These are phyloP conservation scores for Heliothis peltigera DNA, from an alignment of 2,888 invertebrate species.

Conservation along the genomic window DNA sequence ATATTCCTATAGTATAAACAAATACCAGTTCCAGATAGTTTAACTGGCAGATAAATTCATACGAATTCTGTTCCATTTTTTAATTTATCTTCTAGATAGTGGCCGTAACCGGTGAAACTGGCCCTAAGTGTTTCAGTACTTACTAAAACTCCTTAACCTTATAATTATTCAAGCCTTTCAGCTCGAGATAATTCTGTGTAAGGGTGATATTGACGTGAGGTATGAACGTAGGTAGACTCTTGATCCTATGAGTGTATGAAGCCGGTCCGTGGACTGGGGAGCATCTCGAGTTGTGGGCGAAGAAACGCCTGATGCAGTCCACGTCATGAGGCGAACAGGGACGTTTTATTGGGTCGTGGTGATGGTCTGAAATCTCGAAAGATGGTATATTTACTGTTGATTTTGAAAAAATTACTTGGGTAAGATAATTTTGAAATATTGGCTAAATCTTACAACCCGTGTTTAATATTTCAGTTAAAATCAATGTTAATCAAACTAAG, in stretches of 20 bases:
- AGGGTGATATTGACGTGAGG: conserved; percentile 60
- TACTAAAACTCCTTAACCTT: conserved; percentile 69
- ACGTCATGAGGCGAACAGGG: conserved; percentile 59
- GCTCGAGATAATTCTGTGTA: conserved; percentile 28
- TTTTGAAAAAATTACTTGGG: background rate
- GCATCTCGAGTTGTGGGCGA: conserved; percentile 54
- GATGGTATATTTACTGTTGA: background rate
- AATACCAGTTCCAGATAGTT: no score
- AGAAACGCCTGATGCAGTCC: conserved; percentile 59
- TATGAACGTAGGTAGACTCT: conserved; percentile 23
- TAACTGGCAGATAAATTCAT: no score
- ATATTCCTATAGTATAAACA: no score
- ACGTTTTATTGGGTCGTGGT: conserved; percentile 25
- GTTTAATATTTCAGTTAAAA: no score
- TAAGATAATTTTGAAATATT: no score
- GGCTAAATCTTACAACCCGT: no score
- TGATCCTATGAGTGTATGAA: conserved; percentile 44
- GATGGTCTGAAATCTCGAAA: conserved; percentile 12
- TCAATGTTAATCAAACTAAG: no score
- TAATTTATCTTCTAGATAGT: no score
- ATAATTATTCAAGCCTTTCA: conserved; percentile 62
- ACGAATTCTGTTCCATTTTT: no score
- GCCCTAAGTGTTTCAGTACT: conserved; percentile 11
- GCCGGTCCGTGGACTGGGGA: conserved; percentile 35
- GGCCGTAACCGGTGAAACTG: no score